phyloP scores from a whole-genome alignment of 2,797 vertebrate species.

The Lophotriccus pileatus region DNA sequence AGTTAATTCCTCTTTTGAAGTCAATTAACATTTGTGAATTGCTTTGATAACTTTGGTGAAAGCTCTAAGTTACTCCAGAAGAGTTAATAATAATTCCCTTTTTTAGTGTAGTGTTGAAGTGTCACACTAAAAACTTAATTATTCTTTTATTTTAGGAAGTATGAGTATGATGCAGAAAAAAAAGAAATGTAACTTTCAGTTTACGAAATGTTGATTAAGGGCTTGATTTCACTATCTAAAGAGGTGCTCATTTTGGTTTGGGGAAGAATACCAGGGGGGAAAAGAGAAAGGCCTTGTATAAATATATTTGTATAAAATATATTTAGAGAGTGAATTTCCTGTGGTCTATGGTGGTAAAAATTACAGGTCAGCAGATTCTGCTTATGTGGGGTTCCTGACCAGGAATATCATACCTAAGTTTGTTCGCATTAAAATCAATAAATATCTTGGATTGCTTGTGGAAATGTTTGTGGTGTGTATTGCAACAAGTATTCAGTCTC shows the following conservation, averaged over 20 bases:
- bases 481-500: conserved; percentile 1
- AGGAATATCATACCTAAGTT: neutral
- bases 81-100: neutral
- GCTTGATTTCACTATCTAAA: neutral
- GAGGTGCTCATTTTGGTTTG: neutral
- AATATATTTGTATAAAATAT: neutral
- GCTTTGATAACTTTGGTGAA: neutral
- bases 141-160: neutral
- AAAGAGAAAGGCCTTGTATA: neutral
- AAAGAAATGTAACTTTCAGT: neutral
- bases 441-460: neutral
- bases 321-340: neutral
- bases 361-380: neutral
- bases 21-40: neutral
- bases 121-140: neutral
- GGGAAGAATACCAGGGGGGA: neutral
- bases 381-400: neutral
- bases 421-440: conserved; percentile 40
- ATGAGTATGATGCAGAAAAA: neutral
- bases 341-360: neutral
- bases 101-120: neutral
- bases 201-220: neutral
- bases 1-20: neutral
- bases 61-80: neutral
- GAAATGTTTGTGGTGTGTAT: conserved; percentile 3